Conservation (phyloP, 1,140 invertebrate species). For the Zaprionus africanus region DNA sequence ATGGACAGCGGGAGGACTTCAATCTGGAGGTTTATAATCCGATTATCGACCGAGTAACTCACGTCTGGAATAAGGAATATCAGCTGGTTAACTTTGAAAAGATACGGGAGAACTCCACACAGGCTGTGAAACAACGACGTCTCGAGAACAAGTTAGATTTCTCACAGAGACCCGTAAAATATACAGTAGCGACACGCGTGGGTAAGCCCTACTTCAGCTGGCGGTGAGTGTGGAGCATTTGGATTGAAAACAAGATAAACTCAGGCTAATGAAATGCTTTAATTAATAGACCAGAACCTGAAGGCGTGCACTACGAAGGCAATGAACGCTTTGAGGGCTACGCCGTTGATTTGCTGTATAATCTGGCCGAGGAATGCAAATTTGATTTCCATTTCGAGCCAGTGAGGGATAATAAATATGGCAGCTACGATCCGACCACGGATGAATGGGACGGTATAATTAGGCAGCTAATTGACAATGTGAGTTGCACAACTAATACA, state of each 20-base stretch:
- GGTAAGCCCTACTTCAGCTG: constrained; percentile 78
- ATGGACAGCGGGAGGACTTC: constrained; percentile 90
- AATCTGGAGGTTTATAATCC: constrained; percentile 89
- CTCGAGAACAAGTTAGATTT: constrained; percentile 65
- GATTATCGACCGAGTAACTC: constrained; percentile 61
- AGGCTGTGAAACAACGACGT: constrained; percentile 52
- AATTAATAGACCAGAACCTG: constrained; percentile 58
- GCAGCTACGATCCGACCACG: constrained; percentile 87
- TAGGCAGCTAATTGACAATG: constrained; percentile 90
- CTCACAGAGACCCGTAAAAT: constrained; percentile 60
- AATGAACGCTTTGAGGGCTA: constrained; percentile 90
- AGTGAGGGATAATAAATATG: constrained; percentile 89
- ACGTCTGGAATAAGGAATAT: constrained; percentile 76
- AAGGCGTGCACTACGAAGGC: constrained; percentile 76
- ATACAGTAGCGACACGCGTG: constrained; percentile 73
- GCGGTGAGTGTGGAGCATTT: constrained; percentile 49
- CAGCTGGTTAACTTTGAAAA: constrained; percentile 57
- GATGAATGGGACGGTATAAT: constrained; percentile 95
- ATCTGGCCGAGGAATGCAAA: constrained; percentile 88
- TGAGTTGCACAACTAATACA: constrained; percentile 27
- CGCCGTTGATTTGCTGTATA: constrained; percentile 90
- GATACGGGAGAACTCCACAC: constrained; percentile 60
- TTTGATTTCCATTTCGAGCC: constrained; percentile 91
- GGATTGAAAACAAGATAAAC: background rate
- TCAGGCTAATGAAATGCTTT: background rate